Evolutionary conservation across 1,140 invertebrate species (phyloP).

Genomic region (Leucophenga varia): DNA sequence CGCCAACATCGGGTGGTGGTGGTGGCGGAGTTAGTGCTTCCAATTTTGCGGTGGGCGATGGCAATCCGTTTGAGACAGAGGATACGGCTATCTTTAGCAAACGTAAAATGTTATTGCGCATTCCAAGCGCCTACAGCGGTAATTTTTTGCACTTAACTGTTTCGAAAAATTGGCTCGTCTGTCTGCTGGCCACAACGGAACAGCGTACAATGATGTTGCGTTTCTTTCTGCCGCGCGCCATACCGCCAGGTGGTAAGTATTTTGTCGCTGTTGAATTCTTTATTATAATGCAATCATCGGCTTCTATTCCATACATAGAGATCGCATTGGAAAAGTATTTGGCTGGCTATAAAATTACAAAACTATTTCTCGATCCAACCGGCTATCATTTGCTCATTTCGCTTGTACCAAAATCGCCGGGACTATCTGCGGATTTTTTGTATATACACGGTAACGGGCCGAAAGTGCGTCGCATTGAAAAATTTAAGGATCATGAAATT

Average conservation of each 20-base stretch:
- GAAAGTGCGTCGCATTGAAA: constrained; percentile 65
- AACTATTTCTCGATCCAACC: constrained; percentile 83
- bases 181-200: constrained; percentile 78
- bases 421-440: constrained; percentile 71
- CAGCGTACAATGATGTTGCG: constrained; percentile 79
- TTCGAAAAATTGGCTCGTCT: constrained; percentile 77
- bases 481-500: constrained; percentile 80
- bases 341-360: constrained; percentile 64
- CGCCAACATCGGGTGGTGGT: neutral
- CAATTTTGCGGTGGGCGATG: constrained; percentile 25
- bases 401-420: constrained; percentile 65
- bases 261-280: constrained; percentile 4
- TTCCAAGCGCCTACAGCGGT: constrained; percentile 61
- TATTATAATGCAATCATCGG: constrained; percentile 18
- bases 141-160: constrained; percentile 78
- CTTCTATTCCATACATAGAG: constrained; percentile 55
- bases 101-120: constrained; percentile 75
- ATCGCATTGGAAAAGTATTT: constrained; percentile 64
- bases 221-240: constrained; percentile 79
- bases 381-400: constrained; percentile 82
- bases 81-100: constrained; percentile 78
- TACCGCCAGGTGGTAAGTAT: constrained; percentile 72
- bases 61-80: constrained; percentile 58
- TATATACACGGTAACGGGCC: constrained; percentile 71
- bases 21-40: constrained; percentile 3